These are phyloP conservation scores for Zygaena filipendulae DNA, from an alignment of 2,888 invertebrate species.

Conservation along the genomic window DNA sequence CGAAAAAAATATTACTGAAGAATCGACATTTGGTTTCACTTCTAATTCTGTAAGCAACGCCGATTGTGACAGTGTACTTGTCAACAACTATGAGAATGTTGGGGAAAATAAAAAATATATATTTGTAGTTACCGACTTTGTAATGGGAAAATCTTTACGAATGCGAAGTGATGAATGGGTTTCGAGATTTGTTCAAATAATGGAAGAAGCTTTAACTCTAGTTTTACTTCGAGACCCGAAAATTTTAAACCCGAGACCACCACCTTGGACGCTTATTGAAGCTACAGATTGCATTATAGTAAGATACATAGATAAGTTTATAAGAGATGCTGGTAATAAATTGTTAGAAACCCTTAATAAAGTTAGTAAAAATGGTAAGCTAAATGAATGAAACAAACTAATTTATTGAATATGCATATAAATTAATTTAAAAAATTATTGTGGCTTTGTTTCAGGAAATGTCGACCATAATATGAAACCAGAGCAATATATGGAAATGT, in stretches of 20 bases:
- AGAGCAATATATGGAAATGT: conserved; percentile 56
- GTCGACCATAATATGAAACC: conserved; percentile 54
- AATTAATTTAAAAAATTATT: conserved; percentile 33
- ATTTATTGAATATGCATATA: conserved; percentile 6
- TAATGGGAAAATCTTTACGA: conserved; percentile 35
- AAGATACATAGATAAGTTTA: conserved; percentile 25
- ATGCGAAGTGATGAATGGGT: conserved; percentile 44
- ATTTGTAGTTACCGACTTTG: conserved; percentile 30
- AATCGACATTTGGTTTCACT: conserved; percentile 29
- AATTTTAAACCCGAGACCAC: conserved; percentile 25
- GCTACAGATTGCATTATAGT: conserved; percentile 35
- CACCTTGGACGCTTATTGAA: conserved; percentile 44
- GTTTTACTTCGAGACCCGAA: conserved; percentile 29
- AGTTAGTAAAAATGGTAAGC: conserved; percentile 32
- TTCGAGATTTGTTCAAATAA: conserved; percentile 45
- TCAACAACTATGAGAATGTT: conserved; percentile 2
- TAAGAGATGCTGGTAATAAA: conserved; percentile 32
- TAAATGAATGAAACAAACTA: background rate
- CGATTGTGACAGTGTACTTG: conserved; percentile 18
- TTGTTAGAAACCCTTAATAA: conserved; percentile 28
- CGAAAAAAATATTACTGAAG: conserved; percentile 22
- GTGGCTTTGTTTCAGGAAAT: conserved; percentile 54
- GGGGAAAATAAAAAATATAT: conserved; percentile 21
- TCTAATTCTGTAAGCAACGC: conserved; percentile 26
- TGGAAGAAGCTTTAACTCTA: conserved; percentile 45